Evolutionary conservation across 1,140 invertebrate species (phyloP).

Genomic region (Tetramorium simillimum): DNA sequence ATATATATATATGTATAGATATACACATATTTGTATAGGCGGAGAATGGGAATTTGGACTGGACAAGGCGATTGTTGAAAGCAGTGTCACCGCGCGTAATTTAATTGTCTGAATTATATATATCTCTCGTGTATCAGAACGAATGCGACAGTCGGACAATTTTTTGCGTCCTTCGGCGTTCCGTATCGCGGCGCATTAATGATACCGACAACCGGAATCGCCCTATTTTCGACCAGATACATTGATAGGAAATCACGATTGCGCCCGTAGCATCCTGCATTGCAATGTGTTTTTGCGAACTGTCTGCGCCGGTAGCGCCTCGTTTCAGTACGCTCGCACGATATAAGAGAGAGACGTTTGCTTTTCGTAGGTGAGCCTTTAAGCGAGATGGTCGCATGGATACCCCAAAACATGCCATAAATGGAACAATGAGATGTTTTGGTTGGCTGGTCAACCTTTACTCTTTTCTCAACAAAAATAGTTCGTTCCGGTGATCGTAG

Average conservation of each 20-base stretch:
- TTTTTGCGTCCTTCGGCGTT: constrained; percentile 37
- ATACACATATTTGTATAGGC: too few species aligned
- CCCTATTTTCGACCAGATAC: neutral
- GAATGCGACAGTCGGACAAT: neutral
- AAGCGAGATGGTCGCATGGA: constrained; percentile 63
- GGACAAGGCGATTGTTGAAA: neutral
- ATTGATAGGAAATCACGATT: constrained; percentile 61
- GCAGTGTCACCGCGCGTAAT: neutral
- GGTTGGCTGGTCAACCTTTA: constrained; percentile 43
- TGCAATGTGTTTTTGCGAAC: constrained; percentile 50
- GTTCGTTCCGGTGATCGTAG: neutral
- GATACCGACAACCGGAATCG: constrained; percentile 53
- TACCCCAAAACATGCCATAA: constrained; percentile 78
- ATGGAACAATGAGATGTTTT: constrained; percentile 80
- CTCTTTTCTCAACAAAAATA: constrained; percentile 40
- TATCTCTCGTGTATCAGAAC: constrained; percentile 16
- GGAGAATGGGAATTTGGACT: neutral
- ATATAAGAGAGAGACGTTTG: neutral
- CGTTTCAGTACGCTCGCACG: neutral
- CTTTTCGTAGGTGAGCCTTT: constrained; percentile 62
- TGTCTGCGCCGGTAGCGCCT: constrained; percentile 40
- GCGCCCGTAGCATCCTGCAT: constrained; percentile 59
- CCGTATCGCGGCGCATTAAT: constrained; percentile 44
- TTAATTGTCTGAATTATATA: constrained; percentile 18
- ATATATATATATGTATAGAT: too few species aligned